These are phyloP conservation scores for Phalacrocorax carbo DNA, from an alignment of 2,113 vertebrate genomes.

Conservation along the genomic window DNA sequence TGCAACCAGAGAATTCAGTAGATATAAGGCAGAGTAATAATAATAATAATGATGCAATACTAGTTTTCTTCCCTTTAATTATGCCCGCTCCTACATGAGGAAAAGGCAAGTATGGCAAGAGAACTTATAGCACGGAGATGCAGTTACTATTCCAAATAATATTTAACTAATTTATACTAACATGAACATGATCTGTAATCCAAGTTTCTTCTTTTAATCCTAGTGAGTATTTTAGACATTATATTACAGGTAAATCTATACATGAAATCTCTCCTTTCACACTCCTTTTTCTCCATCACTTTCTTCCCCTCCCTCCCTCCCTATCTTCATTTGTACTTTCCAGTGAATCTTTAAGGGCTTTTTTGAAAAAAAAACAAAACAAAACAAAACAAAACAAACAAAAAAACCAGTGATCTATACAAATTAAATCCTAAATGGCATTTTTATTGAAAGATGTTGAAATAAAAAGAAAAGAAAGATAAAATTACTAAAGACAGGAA, in stretches of 20 bases:
- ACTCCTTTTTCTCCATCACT: neutral
- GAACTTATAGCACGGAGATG: neutral
- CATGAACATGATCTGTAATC: neutral
- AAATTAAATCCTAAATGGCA: neutral
- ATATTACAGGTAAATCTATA: neutral
- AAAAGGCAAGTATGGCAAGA: neutral
- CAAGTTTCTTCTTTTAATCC: neutral
- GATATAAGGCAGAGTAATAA: neutral
- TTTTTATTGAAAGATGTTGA: neutral
- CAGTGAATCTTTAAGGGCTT: neutral
- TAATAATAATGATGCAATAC: neutral
- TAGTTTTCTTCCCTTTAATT: neutral
- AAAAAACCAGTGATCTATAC: neutral
- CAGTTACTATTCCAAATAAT: neutral
- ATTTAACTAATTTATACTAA: neutral
- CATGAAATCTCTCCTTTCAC: neutral
- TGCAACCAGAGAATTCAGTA: neutral
- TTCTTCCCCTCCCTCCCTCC: neutral
- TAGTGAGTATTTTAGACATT: neutral
- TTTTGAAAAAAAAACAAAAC: neutral
- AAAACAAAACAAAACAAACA: neutral
- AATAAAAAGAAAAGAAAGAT: neutral
- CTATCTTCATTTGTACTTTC: neutral
- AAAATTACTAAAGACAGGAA: neutral
- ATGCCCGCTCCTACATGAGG: neutral